phyloP scores from a whole-genome alignment of 2,888 invertebrate genomes.

The Eustalomyia histrio region DNA sequence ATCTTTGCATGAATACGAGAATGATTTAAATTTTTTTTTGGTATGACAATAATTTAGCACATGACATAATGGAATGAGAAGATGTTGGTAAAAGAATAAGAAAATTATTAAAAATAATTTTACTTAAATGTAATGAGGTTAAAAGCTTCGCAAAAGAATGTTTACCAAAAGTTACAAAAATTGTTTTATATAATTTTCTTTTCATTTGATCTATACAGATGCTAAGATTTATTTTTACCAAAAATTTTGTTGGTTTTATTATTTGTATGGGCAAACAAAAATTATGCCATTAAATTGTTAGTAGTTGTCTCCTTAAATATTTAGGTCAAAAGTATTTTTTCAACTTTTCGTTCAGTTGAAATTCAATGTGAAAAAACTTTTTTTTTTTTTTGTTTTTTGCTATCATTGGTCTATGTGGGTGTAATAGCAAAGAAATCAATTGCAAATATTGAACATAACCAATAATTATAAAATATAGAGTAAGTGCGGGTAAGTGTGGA shows the following conservation, averaged over 20 bases:
- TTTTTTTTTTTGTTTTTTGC: too few relatives aligned
- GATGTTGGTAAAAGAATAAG: background rate
- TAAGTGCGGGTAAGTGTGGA: too few relatives aligned
- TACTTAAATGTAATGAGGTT: conserved; percentile 1
- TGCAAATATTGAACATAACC: too few relatives aligned
- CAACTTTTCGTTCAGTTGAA: background rate
- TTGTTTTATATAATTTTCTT: background rate
- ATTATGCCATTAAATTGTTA: background rate
- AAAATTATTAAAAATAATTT: conserved; percentile 7
- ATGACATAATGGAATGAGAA: background rate
- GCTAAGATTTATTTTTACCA: background rate
- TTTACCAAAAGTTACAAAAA: background rate
- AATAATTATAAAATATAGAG: too few relatives aligned
- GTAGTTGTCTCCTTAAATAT: background rate
- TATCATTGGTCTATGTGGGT: too few relatives aligned
- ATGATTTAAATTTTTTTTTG: background rate
- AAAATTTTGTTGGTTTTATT: background rate
- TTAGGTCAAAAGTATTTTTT: background rate
- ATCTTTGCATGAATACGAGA: background rate
- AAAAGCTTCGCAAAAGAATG: background rate
- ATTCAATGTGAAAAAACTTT: too few relatives aligned
- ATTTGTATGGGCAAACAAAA: background rate
- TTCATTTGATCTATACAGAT: background rate
- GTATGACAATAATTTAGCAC: background rate
- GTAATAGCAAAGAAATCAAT: too few relatives aligned